Percentiles rank a stretch among this genome's conserved stretches.
Evolutionary conservation across 2,888 invertebrate species (phyloP).

Genomic region (Acheta domesticus): DNA sequence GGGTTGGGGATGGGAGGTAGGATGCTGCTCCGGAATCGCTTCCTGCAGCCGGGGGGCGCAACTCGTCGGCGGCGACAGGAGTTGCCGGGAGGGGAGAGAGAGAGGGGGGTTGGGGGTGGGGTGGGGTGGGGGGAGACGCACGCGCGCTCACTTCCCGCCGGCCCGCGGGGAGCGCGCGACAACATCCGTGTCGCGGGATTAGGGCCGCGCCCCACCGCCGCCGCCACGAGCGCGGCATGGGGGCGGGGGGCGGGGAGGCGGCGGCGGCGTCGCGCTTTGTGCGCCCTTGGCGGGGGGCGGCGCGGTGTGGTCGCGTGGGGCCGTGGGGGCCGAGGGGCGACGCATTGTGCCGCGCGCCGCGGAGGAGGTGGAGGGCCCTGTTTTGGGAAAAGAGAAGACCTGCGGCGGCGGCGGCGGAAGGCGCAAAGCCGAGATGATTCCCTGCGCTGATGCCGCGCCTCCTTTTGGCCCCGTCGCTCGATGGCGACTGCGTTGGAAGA

Average conservation of each 20-base stretch:
- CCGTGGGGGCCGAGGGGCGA: neutral
- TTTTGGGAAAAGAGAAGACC: neutral
- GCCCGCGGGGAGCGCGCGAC: neutral
- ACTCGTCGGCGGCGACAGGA: too few relatives aligned
- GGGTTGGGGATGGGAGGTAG: too few relatives aligned
- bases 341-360: neutral
- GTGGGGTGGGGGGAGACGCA: neutral
- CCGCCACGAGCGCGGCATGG: neutral
- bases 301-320: neutral
- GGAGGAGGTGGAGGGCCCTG: neutral
- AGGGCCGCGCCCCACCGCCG: neutral
- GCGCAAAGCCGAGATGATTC: neutral
- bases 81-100: too few relatives aligned
- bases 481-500: too few relatives aligned
- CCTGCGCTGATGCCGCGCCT: too few relatives aligned
- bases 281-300: neutral
- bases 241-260: neutral
- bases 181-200: constrained; percentile 1
- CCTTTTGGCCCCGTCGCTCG: too few relatives aligned
- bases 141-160: neutral
- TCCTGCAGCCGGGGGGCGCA: neutral
- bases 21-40: neutral
- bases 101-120: neutral
- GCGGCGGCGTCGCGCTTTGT: neutral
- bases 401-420: neutral